Conservation (phyloP, 2,113 vertebrate genomes). For the Alaudala cheleensis region DNA sequence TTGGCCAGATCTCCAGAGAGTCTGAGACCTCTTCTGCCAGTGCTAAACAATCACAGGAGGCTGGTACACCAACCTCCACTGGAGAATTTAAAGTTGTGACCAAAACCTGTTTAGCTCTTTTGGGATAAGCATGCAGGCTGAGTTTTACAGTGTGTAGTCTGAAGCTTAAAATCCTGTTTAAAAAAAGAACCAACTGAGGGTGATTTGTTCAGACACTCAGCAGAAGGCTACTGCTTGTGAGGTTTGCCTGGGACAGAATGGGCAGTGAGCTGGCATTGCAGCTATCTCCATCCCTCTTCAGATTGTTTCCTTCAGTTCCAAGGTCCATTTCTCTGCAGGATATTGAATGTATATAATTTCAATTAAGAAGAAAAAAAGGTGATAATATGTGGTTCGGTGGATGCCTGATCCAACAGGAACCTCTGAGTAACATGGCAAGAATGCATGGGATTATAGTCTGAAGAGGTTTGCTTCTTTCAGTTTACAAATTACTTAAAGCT, state of each 20-base stretch:
- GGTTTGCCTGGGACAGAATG: not conserved
- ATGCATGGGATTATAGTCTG: not conserved
- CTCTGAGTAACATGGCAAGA: accelerated
- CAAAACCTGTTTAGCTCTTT: not conserved
- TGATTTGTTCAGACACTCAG: not conserved
- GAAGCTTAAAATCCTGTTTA: not conserved
- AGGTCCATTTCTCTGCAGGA: not conserved
- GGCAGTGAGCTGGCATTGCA: not conserved
- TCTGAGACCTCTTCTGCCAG: not conserved
- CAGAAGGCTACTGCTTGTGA: not conserved
- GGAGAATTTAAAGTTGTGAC: not conserved
- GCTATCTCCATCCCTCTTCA: not conserved
- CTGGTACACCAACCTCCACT: not conserved
- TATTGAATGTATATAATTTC: not conserved
- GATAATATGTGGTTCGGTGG: not conserved
- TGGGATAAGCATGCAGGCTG: not conserved
- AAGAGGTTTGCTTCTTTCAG: not conserved
- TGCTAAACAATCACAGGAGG: not conserved
- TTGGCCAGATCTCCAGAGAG: not conserved
- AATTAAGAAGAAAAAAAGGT: too few species aligned
- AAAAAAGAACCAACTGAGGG: not conserved
- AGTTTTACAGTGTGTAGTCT: not conserved
- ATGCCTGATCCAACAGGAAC: not conserved
- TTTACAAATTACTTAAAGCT: not conserved
- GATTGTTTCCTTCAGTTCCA: not conserved